These are phyloP conservation scores for Lophochroa leadbeateri DNA, from an alignment of 2,113 vertebrate genomes.

Conservation along the genomic window DNA sequence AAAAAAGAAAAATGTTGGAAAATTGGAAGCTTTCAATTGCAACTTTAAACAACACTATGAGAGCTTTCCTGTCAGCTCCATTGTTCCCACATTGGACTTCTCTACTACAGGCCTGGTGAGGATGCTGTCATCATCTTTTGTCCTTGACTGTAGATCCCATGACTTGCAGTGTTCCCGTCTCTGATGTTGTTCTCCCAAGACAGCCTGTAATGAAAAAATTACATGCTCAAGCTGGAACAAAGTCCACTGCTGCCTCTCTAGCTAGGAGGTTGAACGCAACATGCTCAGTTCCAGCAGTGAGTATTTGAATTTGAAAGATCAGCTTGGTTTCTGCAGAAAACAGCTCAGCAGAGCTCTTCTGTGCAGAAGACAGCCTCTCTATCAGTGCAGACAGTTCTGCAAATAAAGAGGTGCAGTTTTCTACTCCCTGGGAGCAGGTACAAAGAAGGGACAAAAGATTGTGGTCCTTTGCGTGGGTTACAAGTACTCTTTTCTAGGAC, in stretches of 20 bases:
- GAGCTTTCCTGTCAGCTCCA: neutral
- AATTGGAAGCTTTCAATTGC: conserved; percentile 7
- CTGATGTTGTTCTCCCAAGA: neutral
- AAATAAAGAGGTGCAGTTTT: neutral
- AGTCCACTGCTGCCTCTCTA: neutral
- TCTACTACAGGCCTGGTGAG: neutral
- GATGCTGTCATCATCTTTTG: neutral
- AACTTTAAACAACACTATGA: neutral
- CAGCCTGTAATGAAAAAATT: neutral
- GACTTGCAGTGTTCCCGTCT: neutral
- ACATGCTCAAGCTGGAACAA: neutral
- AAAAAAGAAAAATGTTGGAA: neutral
- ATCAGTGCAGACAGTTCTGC: neutral
- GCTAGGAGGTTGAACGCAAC: neutral
- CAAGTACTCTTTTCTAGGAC: neutral
- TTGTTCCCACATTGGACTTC: conserved; percentile 4
- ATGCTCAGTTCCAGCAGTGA: neutral
- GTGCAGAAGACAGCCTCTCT: neutral
- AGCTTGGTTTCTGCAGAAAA: neutral
- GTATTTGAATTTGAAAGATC: neutral
- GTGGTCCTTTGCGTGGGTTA: neutral
- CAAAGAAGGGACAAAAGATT: neutral
- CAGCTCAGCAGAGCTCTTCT: neutral
- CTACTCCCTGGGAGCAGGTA: neutral
- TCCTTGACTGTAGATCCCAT: neutral